phyloP scores from a whole-genome alignment of 2,797 vertebrate genomes.

The Carduelis carduelis region DNA sequence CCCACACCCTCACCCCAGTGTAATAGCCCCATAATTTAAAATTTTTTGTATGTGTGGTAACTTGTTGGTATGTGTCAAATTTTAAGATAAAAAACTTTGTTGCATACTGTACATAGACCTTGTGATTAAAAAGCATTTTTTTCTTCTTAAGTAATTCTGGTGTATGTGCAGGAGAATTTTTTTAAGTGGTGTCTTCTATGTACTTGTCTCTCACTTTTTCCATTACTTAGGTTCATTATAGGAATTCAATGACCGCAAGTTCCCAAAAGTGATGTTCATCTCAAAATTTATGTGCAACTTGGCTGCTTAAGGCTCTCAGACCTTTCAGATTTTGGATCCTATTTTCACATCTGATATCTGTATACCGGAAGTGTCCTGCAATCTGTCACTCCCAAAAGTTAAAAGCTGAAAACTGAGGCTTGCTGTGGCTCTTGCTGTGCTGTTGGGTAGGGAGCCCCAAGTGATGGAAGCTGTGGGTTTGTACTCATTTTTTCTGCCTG shows the following conservation, averaged over 20 bases:
- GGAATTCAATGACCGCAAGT: not conserved
- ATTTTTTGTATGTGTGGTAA: not conserved
- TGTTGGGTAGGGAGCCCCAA: not conserved
- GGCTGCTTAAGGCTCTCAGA: not conserved
- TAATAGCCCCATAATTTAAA: not conserved
- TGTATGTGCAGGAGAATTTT: not conserved
- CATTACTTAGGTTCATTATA: not conserved
- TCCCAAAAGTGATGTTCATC: not conserved
- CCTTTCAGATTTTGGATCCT: not conserved
- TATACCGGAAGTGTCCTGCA: not conserved
- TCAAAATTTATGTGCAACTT: not conserved
- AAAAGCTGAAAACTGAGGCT: not conserved
- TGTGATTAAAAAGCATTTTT: not conserved
- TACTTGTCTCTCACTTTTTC: conserved; percentile 7
- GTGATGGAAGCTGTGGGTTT: not conserved
- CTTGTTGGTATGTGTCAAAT: not conserved
- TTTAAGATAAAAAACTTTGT: not conserved
- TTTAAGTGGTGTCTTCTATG: not conserved
- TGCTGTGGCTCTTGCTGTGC: not conserved
- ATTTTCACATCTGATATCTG: not conserved
- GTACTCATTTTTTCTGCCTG: not conserved
- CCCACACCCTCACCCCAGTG: not conserved
- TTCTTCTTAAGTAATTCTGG: not conserved
- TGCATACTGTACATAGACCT: not conserved
- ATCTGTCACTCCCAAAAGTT: not conserved